phyloP scores from a whole-genome alignment of 2,113 vertebrate species.

The Daphoenositta chrysoptera region DNA sequence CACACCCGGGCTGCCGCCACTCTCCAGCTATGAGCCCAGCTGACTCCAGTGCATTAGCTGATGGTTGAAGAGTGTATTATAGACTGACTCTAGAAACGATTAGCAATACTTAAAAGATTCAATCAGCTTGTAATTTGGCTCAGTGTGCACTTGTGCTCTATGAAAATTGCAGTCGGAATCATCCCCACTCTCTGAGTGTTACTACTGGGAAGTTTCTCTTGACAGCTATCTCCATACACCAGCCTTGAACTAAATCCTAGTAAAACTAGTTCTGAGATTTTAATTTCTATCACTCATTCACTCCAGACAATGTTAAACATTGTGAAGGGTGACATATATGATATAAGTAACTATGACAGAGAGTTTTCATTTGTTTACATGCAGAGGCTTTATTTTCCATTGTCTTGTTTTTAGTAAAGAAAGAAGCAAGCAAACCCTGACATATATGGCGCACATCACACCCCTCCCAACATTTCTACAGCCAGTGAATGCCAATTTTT shows the following conservation, averaged over 20 bases:
- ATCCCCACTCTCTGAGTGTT: not conserved
- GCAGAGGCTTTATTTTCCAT: constrained; percentile 12
- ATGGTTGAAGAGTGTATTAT: not conserved
- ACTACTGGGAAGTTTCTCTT: constrained; percentile 11
- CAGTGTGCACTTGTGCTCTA: not conserved
- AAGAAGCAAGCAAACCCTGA: not conserved
- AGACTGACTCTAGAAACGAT: not conserved
- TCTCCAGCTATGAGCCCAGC: not conserved
- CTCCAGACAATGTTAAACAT: constrained; percentile 3
- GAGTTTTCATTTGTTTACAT: constrained; percentile 32
- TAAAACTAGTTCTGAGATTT: constrained; percentile 31
- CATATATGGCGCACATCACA: not conserved
- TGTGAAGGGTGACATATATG: not conserved
- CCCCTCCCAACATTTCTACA: not conserved
- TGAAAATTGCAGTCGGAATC: not conserved
- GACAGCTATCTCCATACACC: not conserved
- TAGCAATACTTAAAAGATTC: not conserved
- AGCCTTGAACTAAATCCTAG: constrained; percentile 4
- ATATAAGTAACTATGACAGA: not conserved
- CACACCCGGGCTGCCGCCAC: not conserved
- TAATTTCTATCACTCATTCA: constrained; percentile 35
- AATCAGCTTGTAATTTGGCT: constrained; percentile 2
- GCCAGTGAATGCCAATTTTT: not conserved
- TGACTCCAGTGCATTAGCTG: not conserved
- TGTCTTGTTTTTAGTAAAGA: not conserved